Conservation (phyloP, 92 coral and sea anemone species). For the Metridium senile region DNA sequence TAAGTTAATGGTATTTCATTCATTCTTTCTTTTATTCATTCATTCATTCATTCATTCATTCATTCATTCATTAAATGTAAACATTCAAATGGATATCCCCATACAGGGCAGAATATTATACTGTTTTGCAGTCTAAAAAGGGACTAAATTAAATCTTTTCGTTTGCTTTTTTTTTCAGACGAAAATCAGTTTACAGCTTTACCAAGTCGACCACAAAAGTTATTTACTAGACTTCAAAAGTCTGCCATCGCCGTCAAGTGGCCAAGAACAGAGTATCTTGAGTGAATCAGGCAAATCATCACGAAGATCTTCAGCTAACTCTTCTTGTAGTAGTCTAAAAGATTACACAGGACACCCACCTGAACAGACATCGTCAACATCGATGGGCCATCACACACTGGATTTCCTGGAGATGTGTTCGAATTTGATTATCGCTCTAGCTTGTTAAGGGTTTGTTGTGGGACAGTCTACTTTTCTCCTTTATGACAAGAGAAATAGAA, state of each 20-base stretch:
- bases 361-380: constrained; percentile 18
- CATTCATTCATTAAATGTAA: neutral
- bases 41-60: neutral
- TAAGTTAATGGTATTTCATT: constrained; percentile 21
- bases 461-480: no score
- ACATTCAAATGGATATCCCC: no score
- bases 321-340: constrained; percentile 90
- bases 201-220: constrained; percentile 97
- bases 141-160: no score
- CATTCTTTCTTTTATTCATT: neutral
- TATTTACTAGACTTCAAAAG: constrained; percentile 95
- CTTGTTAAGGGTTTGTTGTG: constrained; percentile 69
- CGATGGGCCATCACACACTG: constrained; percentile 83
- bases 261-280: constrained; percentile 11
- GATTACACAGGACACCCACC: constrained; percentile 61
- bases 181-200: constrained; percentile 87
- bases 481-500: no score
- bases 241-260: constrained; percentile 64
- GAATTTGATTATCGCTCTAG: constrained; percentile 88
- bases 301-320: constrained; percentile 84
- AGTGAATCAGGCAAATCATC: constrained; percentile 70
- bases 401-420: constrained; percentile 98
- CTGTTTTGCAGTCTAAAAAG: no score
- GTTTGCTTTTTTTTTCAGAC: constrained; percentile 50
- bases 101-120: no score